Base-by-base conservation (phyloP, 2,888 invertebrate species). In the Melanargia galathea region DNA sequence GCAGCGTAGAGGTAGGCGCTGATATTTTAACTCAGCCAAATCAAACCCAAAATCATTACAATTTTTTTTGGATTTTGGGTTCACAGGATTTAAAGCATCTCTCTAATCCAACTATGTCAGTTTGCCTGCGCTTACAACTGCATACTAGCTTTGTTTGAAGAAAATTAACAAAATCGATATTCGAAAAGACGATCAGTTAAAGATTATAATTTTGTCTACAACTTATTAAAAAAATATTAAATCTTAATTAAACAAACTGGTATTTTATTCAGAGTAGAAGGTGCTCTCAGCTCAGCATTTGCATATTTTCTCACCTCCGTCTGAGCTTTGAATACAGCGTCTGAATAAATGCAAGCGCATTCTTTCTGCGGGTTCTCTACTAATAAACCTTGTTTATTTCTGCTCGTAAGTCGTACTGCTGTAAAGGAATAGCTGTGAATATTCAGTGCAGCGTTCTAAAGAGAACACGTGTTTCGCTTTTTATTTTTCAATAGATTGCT, bases 351-450 rank as follows among this genome's bases (percentile, higher is more conserved):
- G 43, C 52, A 45, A 43, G 30, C 40, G 26, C 40, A 60, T 54
- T 60, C 54, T 52, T 54, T 54, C 24, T 11, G 26, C 52, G 20
- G 60, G 45, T 20, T 43, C 10, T 16, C 51, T 43, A 24, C 52
- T 60, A 54, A 60, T 51, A 60, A 60, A 46, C 24, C 45, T 45
- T 60, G 52, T 60, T 60, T 60, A 54, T 54, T 60, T 60, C 43
- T 45, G 30, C 33, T 16, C 30, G 16, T 16, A 49, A 49, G 49
- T 49, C 49, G 49, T 30, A 8, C 8, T 48, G 11, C 46, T 26
- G 24, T 48, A 48, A 48, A n/a, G 60, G 51, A 52, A 20, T 6
- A 16, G 38, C 11, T 38, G 38, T 52, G 35, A 52, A 52, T 38
- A 54, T 54, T 54, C 52, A 54, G 22, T 20, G 8, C 35, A 16